Evolutionary conservation across 2,113 vertebrate species (phyloP), one percentile per base, ranked within the genome.

Genomic region (Equus przewalskii): DNA sequence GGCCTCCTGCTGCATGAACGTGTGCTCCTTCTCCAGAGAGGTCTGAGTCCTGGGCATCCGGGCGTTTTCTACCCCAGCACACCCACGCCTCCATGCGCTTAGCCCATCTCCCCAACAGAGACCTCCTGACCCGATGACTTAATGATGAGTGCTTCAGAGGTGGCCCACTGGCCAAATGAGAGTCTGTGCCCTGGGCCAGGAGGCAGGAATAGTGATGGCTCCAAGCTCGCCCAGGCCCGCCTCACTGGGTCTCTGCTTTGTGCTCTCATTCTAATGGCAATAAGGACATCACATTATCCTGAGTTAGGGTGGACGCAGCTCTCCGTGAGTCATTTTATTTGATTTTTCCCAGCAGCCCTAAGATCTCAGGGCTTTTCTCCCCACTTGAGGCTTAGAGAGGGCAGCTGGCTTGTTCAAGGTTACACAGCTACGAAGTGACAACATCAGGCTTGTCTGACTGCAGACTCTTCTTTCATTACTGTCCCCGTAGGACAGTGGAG

Each of bases 341-440:
- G 76, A 87, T 46, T 92, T 83, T 81, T 96, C 69, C 58, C 58
- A 91, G 89, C 60, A 95, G 65, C 46, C 72, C 67, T 92, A 6
- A 78, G 44, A 54, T 93, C 94, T 56, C 88, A 69, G 88, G 60
- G 41, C 22, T 95, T 1, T 9, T 22, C 33, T 81, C 16, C 12
- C 54, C 3, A 44, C 54, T 54, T 76, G 76, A 88, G 33, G 14
- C 51, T 87, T 58, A 90, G 88, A 58, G 87, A 70, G 41, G 64
- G 46, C 19, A 10, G 30, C 65, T 44, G 41, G 4, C 62, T 89
- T 82, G 33, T 49, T 67, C 33, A 75, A 60, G 88, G n/a, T 46
- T 70, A 14, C 30, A 10, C 10, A 62, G 56, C 73, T 87, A 0
- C 69, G 15, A 30, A 67, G 56, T 44, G 67, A 65, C 16, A 72